phyloP scores from a whole-genome alignment of 2,888 invertebrate species.

The Eupithecia vulgata region DNA sequence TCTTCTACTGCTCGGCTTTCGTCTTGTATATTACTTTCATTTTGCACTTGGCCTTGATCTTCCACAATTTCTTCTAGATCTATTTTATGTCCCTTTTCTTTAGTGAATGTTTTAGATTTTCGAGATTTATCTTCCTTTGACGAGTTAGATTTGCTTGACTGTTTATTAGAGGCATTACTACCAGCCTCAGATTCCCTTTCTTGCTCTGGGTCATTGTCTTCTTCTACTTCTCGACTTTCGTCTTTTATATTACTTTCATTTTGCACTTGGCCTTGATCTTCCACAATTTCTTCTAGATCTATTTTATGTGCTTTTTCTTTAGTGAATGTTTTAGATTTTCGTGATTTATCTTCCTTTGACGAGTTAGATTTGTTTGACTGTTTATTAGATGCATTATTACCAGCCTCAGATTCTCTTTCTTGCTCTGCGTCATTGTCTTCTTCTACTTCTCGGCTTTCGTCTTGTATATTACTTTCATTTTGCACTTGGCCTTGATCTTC shows the following conservation, averaged over 20 bases:
- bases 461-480: constrained; percentile 29
- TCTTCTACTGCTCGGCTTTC: constrained; percentile 22
- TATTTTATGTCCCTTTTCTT: constrained; percentile 10
- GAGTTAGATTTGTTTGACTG: too few relatives aligned
- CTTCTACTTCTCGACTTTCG: constrained; percentile 20
- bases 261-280: constrained; percentile 9
- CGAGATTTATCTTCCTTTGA: constrained; percentile 37
- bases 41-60: constrained; percentile 10
- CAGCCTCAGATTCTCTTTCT: constrained; percentile 50
- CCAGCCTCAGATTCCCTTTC: constrained; percentile 50
- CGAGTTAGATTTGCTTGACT: too few relatives aligned
- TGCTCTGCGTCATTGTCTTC: constrained; percentile 29
- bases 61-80: constrained; percentile 5
- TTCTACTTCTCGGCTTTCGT: constrained; percentile 22
- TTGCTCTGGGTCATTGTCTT: constrained; percentile 30
- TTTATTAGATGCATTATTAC: too few relatives aligned
- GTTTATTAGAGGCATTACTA: too few relatives aligned
- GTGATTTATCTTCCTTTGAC: constrained; percentile 38
- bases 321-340: constrained; percentile 30
- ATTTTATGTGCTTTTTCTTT: constrained; percentile 17
- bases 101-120: constrained; percentile 33
- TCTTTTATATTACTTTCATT: constrained; percentile 29
- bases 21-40: constrained; percentile 29
- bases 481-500: constrained; percentile 8
- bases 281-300: constrained; percentile 3